These are phyloP conservation scores for Drosophila villosipedis DNA, from an alignment of 2,888 invertebrate species.

Conservation along the genomic window DNA sequence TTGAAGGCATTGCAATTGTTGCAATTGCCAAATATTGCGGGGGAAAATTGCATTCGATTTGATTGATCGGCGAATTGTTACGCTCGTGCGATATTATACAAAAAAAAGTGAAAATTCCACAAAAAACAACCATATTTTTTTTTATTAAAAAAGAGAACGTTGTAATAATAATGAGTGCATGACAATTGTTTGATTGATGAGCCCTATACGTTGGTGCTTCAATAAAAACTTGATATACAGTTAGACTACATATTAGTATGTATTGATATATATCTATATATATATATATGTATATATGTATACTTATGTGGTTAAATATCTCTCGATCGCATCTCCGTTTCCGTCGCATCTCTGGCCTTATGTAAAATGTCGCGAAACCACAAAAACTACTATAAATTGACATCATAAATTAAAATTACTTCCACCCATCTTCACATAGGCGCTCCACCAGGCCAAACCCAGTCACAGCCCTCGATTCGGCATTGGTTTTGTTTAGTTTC, in stretches of 20 bases:
- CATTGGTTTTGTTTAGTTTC: constrained; percentile 21
- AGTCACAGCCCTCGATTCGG: constrained; percentile 63
- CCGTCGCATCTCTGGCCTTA: constrained; percentile 26
- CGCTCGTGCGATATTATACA: constrained; percentile 73
- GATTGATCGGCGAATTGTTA: constrained; percentile 67
- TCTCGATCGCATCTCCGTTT: constrained; percentile 21
- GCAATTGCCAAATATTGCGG: constrained; percentile 59
- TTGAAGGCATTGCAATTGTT: constrained; percentile 63
- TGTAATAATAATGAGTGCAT: constrained; percentile 20
- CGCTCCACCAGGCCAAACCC: constrained; percentile 65
- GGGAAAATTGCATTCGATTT: constrained; percentile 52
- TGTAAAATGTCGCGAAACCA: constrained; percentile 63
- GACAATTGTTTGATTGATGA: constrained; percentile 72
- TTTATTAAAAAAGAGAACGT: constrained; percentile 38
- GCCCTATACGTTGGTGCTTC: constrained; percentile 18
- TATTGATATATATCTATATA: background rate
- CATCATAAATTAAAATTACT: constrained; percentile 85
- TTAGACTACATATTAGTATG: constrained; percentile 1
- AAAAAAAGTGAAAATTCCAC: constrained; percentile 38
- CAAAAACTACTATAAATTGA: constrained; percentile 81
- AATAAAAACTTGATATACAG: constrained; percentile 5
- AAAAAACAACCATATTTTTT: constrained; percentile 57
- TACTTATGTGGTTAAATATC: background rate
- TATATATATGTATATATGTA: too few species aligned
- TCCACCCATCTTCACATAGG: constrained; percentile 85